phyloP scores from a whole-genome alignment of 2,888 invertebrate genomes.

The Plebejus anna region DNA sequence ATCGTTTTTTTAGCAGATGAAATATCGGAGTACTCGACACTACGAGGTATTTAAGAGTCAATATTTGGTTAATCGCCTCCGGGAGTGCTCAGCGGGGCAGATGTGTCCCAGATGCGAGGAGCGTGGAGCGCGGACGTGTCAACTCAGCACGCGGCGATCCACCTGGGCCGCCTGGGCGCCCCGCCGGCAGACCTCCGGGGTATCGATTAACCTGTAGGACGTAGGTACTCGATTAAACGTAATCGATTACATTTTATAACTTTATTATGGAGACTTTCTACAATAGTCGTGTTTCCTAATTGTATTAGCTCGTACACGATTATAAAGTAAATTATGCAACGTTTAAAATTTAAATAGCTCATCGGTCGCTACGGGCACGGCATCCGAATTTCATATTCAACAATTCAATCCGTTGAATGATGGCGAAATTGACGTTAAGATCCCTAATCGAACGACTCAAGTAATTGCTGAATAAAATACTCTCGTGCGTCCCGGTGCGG shows the following conservation, averaged over 20 bases:
- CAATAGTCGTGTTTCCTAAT: neutral
- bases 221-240: conserved; percentile 17
- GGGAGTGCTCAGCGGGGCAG: conserved; percentile 22
- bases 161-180: conserved; percentile 54
- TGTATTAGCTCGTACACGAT: neutral
- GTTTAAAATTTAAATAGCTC: neutral
- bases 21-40: neutral
- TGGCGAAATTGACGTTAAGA: conserved; percentile 78
- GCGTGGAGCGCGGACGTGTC: conserved; percentile 40
- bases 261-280: conserved; percentile 1
- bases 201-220: conserved; percentile 40
- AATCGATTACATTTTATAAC: conserved; percentile 18
- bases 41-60: conserved; percentile 15
- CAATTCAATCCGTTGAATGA: conserved; percentile 60
- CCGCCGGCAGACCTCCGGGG: conserved; percentile 48
- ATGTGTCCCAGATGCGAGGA: conserved; percentile 43
- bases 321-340: neutral
- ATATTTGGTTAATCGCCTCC: conserved; percentile 16
- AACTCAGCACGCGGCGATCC: conserved; percentile 58
- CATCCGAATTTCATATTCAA: conserved; percentile 2
- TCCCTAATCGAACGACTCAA: conserved; percentile 72
- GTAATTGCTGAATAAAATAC: conserved; percentile 79
- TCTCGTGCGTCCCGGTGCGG: conserved; percentile 62
- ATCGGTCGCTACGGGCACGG: neutral
- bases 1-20: neutral